Evolutionary conservation across 2,797 vertebrate species (phyloP).

Genomic region (Pseudochirops corinnae): DNA sequence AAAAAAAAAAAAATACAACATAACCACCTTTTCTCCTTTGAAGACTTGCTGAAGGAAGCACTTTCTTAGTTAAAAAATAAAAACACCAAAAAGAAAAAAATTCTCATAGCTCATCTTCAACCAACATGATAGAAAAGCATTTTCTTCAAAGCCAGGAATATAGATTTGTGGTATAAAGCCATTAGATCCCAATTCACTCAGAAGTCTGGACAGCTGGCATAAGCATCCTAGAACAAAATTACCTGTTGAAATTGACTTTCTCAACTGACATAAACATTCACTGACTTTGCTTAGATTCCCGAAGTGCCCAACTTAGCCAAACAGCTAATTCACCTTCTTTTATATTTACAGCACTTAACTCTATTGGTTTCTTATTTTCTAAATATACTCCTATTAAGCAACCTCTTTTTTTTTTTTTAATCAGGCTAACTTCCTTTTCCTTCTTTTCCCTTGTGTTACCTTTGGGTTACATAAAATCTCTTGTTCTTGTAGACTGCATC

Average conservation of each 20-base stretch:
- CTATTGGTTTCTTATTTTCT: constrained; percentile 59
- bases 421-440: constrained; percentile 69
- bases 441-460: not conserved
- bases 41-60: constrained; percentile 10
- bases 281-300: constrained; percentile 48
- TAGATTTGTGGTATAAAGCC: not conserved
- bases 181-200: constrained; percentile 68
- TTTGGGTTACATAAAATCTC: constrained; percentile 71
- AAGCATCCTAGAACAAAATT: constrained; percentile 51
- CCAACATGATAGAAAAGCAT: constrained; percentile 19
- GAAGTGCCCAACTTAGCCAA: not conserved
- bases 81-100: not conserved
- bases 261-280: constrained; percentile 64
- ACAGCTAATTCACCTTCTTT: constrained; percentile 51
- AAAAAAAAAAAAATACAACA: not conserved
- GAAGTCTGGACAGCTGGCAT: constrained; percentile 52
- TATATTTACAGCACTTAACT: constrained; percentile 64
- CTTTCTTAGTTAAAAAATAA: constrained; percentile 3
- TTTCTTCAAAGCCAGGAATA: constrained; percentile 31
- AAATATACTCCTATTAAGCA: constrained; percentile 70
- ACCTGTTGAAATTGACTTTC: constrained; percentile 58
- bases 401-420: constrained; percentile 61
- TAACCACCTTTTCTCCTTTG: constrained; percentile 40
- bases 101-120: constrained; percentile 1
- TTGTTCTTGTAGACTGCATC: constrained; percentile 72